Evolutionary conservation across 1,140 invertebrate species (phyloP), one percentile per base, ranked within the genome.

Genomic region (Phymastichus coffea): DNA sequence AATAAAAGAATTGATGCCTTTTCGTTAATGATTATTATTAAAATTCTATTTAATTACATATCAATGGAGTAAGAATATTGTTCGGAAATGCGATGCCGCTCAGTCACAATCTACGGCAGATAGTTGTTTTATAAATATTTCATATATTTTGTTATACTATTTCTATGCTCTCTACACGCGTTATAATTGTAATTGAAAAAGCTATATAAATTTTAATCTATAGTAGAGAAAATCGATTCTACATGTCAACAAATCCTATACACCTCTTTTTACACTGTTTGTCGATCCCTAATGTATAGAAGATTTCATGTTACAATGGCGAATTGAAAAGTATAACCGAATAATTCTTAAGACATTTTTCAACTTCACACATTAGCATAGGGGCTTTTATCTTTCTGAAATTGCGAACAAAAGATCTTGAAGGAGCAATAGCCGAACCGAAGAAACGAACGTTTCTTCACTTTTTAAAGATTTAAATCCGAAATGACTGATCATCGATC

Each of bases 61-160:
- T 9, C n/a, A n/a, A 14, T n/a, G 28, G 12, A 17, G 15, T 44
- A 19, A 4, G 20, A 44, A 44, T 44, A 15, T 44, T 44, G 3
- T 9, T 8, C 9, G 20, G 8, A 40, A 1, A 17, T 40, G 7
- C 20, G 23, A 56, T 20, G 54, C 66, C 44, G 40, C 37, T 57
- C 56, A 64, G 58, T 72, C 65, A 70, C 67, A 65, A 69, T 61
- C 68, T 58, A 62, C 69, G 70, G 59, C 66, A 63, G 61, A 57
- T 51, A 56, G 62, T 68, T 73, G 67, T 75, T 75, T 76, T 74
- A 74, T 76, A 77, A 76, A 75, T 77, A 75, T 72, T 77, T 78
- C 66, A 77, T 77, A 78, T 78, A 77, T 78, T 78, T 78, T 78
- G 73, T 78, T 78, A 77, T 77, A 78, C 74, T 76, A 60, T 78